Evolutionary conservation across 2,888 invertebrate genomes (phyloP).

Genomic region (Acrobasis repandana): DNA sequence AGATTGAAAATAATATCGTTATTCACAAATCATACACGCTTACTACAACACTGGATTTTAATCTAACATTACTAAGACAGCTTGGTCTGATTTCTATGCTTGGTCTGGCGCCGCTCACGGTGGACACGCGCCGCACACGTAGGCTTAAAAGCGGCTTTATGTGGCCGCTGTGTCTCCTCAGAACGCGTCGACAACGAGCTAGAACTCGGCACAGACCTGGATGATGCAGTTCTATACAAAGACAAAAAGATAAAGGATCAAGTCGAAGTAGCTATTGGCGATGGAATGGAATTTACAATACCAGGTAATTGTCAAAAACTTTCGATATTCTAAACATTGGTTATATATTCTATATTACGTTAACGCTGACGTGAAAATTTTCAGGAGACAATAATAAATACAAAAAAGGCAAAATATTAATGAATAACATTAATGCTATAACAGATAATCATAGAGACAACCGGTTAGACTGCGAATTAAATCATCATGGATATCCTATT

Average conservation of each 20-base stretch:
- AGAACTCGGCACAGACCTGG: conserved; percentile 86
- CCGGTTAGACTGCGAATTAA: conserved; percentile 88
- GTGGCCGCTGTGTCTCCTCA: conserved; percentile 87
- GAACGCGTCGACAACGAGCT: conserved; percentile 85
- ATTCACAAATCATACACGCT: conserved; percentile 12
- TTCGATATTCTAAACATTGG: background rate
- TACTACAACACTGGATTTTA: conserved; percentile 14
- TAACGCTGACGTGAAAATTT: conserved; percentile 34
- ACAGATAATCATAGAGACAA: conserved; percentile 88
- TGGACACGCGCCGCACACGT: conserved; percentile 44
- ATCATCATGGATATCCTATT: conserved; percentile 87
- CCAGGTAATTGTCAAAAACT: conserved; percentile 83
- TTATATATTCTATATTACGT: background rate
- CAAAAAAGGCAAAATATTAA: conserved; percentile 90
- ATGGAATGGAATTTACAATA: conserved; percentile 96
- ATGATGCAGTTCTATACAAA: conserved; percentile 92
- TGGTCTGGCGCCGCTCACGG: conserved; percentile 59
- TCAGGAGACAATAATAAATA: conserved; percentile 92
- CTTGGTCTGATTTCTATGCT: conserved; percentile 82
- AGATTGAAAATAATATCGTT: background rate
- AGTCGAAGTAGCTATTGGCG: conserved; percentile 95
- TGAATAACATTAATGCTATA: conserved; percentile 93
- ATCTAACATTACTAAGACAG: conserved; percentile 31
- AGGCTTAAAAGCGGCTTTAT: conserved; percentile 83
- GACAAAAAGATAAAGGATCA: conserved; percentile 95